phyloP scores from a whole-genome alignment of 2,113 vertebrate species.

The Pseudorasbora parva region DNA sequence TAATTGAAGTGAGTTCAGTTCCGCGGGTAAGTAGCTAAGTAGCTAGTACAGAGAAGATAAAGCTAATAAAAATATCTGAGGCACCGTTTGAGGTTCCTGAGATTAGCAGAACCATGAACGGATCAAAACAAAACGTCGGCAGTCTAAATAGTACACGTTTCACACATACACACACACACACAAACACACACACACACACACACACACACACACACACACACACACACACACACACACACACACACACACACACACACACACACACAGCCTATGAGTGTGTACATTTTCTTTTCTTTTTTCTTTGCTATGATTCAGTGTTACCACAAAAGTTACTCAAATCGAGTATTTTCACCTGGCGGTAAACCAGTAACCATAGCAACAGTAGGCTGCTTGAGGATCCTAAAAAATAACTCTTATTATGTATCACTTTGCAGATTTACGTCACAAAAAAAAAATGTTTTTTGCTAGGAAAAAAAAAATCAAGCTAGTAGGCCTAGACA shows the following conservation, averaged over 20 bases:
- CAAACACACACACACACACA: no score
- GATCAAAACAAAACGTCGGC: neutral
- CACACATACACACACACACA: neutral
- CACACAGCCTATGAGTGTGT: no score
- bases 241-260: no score
- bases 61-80: neutral
- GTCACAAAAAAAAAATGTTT: neutral
- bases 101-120: neutral
- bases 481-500: no score
- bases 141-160: neutral
- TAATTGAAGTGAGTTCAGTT: conserved; percentile 73
- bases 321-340: neutral
- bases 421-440: neutral
- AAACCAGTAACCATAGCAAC: neutral
- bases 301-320: neutral
- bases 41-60: no score
- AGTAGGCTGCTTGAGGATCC: neutral
- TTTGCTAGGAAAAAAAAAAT: neutral
- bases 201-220: neutral
- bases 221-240: no score
- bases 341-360: neutral
- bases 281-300: no score
- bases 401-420: neutral
- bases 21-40: conserved; percentile 66
- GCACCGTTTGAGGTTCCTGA: neutral